phyloP scores from a whole-genome alignment of 2,797 vertebrate genomes.

The Urocyon cinereoargenteus region DNA sequence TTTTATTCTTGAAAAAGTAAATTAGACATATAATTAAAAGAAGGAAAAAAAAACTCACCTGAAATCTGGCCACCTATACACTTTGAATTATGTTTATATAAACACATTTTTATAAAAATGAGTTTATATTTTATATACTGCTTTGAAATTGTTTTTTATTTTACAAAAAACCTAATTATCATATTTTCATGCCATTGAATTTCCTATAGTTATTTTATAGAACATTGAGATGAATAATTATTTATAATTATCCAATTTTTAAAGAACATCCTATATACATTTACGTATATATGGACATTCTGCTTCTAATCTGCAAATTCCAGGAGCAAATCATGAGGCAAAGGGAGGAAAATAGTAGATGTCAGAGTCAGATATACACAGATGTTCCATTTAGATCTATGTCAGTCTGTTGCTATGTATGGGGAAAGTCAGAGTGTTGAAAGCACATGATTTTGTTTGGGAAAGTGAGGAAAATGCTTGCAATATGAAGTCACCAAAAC shows the following conservation, averaged over 20 bases:
- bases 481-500: slow-evolving; percentile 8
- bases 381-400: not conserved
- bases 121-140: not conserved
- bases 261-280: not conserved
- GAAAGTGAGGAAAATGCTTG: slow-evolving; percentile 6
- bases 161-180: not conserved
- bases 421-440: not conserved
- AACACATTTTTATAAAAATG: not conserved
- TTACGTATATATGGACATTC: not conserved
- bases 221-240: not conserved
- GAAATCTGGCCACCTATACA: not conserved
- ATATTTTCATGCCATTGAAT: not conserved
- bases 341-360: not conserved
- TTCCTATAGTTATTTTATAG: not conserved
- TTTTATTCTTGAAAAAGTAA: not conserved
- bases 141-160: slow-evolving; percentile 33
- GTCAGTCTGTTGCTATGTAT: not conserved
- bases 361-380: not conserved
- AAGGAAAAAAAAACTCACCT: not conserved
- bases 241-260: not conserved
- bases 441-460: not conserved
- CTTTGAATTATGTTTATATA: not conserved
- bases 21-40: not conserved
- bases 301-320: not conserved
- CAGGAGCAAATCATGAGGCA: slow-evolving; percentile 21